A percentile compares a stretch with the other conserved stretches of the same genome.
phyloP scores from a whole-genome alignment of 2,888 invertebrate species.

The Ptycholaimellus sp. region DNA sequence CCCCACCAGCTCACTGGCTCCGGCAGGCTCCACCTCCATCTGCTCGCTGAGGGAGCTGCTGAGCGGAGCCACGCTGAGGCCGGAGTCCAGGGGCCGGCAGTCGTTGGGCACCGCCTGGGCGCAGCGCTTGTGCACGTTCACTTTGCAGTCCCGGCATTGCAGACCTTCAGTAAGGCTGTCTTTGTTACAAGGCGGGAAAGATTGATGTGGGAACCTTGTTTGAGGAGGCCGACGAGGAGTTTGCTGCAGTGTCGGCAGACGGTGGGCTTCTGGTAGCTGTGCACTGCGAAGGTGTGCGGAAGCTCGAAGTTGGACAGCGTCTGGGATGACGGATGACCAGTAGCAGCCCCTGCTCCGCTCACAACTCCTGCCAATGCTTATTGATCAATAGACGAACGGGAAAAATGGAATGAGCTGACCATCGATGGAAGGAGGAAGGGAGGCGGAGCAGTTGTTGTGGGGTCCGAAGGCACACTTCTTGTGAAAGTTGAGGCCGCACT shows the following conservation, averaged over 20 bases:
- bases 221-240: conserved; percentile 22
- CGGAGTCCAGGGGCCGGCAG: conserved; percentile 16
- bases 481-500: conserved; percentile 23
- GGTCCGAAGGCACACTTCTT: conserved; percentile 21
- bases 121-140: conserved; percentile 24
- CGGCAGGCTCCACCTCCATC: conserved; percentile 4
- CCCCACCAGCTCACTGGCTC: conserved; percentile 1
- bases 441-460: conserved; percentile 20
- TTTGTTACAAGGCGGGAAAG: too few species aligned
- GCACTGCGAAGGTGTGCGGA: conserved; percentile 23
- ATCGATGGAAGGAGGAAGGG: too few species aligned
- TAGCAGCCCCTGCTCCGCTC: not conserved
- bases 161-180: too few species aligned
- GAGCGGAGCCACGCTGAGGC: not conserved
- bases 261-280: conserved; percentile 24
- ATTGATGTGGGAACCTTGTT: too few species aligned
- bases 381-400: not conserved
- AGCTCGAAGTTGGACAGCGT: conserved; percentile 8
- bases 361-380: not conserved
- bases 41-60: conserved; percentile 11
- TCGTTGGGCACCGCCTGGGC: conserved; percentile 15
- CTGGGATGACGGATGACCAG: not conserved
- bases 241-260: conserved; percentile 23
- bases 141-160: conserved; percentile 23
- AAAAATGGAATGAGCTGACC: too few species aligned